Evolutionary conservation across 2,797 vertebrate species (phyloP).

Genomic region (Oreortyx pictus): DNA sequence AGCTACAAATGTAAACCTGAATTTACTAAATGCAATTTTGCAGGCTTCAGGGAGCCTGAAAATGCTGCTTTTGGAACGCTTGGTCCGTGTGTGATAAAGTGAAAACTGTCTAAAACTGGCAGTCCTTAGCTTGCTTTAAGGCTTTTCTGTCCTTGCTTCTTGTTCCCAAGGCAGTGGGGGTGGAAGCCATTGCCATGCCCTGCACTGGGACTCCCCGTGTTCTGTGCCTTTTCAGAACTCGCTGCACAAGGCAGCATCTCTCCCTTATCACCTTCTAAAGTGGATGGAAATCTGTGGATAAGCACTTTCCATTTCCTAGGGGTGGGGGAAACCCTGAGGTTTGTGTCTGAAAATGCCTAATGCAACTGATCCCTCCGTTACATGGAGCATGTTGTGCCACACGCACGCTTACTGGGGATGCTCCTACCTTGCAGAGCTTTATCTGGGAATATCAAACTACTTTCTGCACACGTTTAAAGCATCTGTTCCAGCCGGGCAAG

Average conservation of each 20-base stretch:
- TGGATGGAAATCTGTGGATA: background rate
- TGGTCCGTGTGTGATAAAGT: constrained; percentile 1
- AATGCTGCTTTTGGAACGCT: constrained; percentile 25
- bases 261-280: background rate
- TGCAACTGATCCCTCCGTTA: too few species aligned
- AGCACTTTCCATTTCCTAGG: background rate
- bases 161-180: background rate
- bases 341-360: background rate
- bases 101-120: background rate
- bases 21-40: constrained; percentile 17
- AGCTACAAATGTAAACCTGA: background rate
- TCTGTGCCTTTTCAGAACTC: background rate
- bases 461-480: background rate
- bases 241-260: background rate
- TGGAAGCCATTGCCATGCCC: background rate
- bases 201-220: background rate
- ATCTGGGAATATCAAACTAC: background rate
- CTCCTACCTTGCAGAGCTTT: background rate
- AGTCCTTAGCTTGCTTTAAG: constrained; percentile 21
- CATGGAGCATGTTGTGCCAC: background rate
- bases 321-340: background rate
- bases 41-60: background rate
- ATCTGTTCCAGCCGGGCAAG: background rate
- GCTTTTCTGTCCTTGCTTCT: constrained; percentile 16
- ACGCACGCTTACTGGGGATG: background rate